These are phyloP conservation scores for Drosophila greeni DNA, from an alignment of 2,888 invertebrate species.

Conservation along the genomic window DNA sequence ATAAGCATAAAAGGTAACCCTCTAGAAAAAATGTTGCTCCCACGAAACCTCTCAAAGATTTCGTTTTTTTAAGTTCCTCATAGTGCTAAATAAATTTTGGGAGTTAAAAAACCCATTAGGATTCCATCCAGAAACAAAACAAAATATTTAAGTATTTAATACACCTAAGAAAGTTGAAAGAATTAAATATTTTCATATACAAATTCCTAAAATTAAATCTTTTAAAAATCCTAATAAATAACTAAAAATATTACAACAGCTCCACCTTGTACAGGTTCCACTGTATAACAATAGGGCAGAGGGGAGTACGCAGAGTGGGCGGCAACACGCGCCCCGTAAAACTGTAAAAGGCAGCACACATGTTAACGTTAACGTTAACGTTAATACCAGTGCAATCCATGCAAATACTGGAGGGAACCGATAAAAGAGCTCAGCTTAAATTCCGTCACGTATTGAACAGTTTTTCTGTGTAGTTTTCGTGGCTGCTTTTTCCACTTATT, in stretches of 20 bases:
- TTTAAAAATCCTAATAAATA: not conserved
- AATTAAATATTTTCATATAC: no score
- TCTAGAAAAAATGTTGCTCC: no score
- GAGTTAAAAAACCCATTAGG: no score
- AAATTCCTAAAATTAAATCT: not conserved
- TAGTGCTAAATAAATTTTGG: no score
- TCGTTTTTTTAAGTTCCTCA: no score
- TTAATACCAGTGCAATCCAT: slow-evolving; percentile 59
- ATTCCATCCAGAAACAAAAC: no score
- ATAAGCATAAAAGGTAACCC: no score
- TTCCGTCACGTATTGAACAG: slow-evolving; percentile 65
- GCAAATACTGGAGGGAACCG: slow-evolving; percentile 54
- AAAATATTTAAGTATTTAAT: no score
- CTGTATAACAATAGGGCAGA: slow-evolving; percentile 5
- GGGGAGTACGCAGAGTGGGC: not conserved
- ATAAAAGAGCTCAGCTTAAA: slow-evolving; percentile 55
- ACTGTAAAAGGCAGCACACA: slow-evolving; percentile 47
- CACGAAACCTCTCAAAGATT: no score
- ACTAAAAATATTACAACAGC: not conserved
- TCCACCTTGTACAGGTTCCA: not conserved
- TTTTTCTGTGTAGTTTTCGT: slow-evolving; percentile 42
- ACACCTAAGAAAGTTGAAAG: no score
- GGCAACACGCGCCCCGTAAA: slow-evolving; percentile 53
- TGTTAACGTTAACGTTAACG: slow-evolving; percentile 42
- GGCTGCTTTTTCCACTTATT: slow-evolving; percentile 37